Conservation (phyloP, 2,797 vertebrate species). For the Argentina silus region DNA sequence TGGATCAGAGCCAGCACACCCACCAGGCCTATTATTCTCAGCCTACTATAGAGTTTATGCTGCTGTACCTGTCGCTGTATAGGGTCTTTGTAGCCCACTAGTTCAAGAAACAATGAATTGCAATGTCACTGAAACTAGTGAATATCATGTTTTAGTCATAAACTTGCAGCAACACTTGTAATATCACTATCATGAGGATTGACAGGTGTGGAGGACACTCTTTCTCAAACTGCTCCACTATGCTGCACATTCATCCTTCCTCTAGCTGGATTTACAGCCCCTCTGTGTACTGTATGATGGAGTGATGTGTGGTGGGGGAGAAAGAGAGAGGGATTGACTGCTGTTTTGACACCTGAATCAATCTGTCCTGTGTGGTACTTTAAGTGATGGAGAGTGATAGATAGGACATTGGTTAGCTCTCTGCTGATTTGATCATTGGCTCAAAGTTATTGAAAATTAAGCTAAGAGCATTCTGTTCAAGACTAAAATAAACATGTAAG, state of each 20-base stretch:
- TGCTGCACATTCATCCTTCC: too few relatives aligned
- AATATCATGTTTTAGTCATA: too few relatives aligned
- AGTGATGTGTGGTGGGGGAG: background rate
- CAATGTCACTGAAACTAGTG: background rate
- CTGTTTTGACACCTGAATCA: background rate
- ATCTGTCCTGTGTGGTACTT: background rate
- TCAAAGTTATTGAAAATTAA: too few relatives aligned
- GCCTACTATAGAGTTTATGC: constrained; percentile 27
- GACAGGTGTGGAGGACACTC: background rate
- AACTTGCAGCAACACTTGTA: background rate
- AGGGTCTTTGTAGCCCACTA: background rate
- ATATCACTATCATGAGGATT: background rate
- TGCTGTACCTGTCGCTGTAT: background rate
- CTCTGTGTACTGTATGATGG: background rate
- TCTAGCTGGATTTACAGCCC: background rate
- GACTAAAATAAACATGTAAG: too few relatives aligned
- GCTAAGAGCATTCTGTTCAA: too few relatives aligned
- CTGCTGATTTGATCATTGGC: background rate
- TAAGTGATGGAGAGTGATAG: background rate
- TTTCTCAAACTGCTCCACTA: too few relatives aligned
- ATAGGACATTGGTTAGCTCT: constrained; percentile 15
- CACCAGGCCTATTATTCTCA: constrained; percentile 49
- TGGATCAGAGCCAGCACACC: constrained; percentile 56
- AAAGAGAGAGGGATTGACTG: too few relatives aligned
- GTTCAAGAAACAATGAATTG: too few relatives aligned